Percentiles rank a stretch among this genome's conserved stretches.
These are phyloP conservation scores for Penelope pileata DNA, from an alignment of 2,113 vertebrate species.

Conservation along the genomic window DNA sequence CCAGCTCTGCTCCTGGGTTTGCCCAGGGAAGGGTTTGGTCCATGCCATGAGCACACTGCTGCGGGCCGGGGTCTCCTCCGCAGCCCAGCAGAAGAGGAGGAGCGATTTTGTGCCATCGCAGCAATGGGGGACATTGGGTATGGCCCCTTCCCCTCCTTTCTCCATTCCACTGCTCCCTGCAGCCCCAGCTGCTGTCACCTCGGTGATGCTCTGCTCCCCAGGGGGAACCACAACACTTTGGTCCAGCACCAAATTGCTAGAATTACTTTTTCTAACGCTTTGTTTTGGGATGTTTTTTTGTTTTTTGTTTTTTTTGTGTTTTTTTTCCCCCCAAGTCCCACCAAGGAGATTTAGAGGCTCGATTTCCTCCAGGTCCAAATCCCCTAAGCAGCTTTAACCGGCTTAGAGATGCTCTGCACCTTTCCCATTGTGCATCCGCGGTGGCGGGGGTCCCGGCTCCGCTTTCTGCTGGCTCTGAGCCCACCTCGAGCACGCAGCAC, in stretches of 20 bases:
- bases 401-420: slow-evolving; percentile 39
- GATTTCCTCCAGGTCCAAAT: slow-evolving; percentile 21
- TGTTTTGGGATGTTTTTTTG: not conserved
- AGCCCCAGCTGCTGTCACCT: not conserved
- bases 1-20: not conserved
- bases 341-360: slow-evolving; percentile 40
- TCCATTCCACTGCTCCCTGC: not conserved
- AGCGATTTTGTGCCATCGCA: not conserved
- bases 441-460: not conserved
- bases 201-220: not conserved
- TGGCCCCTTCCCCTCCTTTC: not conserved
- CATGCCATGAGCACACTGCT: not conserved
- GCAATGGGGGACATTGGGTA: not conserved
- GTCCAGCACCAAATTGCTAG: not conserved
- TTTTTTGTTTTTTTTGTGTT: not conserved
- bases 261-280: not conserved
- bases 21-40: not conserved
- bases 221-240: rapidly evolving
- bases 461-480: not conserved
- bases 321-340: not conserved
- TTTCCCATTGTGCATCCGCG: rapidly evolving
- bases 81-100: not conserved
- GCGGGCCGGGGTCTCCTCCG: rapidly evolving
- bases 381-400: slow-evolving; percentile 58
- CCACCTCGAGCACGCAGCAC: rapidly evolving